Percentiles rank a stretch among this genome's conserved stretches.
Conservation (phyloP, 2,888 invertebrate genomes). For the Stegophylla sp. region DNA sequence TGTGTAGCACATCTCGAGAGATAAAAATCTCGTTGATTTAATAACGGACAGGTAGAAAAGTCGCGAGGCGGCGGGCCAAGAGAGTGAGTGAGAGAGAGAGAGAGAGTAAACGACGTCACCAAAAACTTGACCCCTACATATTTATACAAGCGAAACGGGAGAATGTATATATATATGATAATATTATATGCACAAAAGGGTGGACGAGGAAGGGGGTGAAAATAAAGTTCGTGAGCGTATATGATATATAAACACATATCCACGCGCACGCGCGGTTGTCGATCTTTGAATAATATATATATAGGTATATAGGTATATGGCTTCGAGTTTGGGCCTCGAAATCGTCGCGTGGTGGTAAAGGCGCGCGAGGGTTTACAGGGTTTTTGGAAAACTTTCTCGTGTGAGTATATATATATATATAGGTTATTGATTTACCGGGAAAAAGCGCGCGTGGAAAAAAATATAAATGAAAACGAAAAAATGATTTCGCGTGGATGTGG, state of each 20-base stretch:
- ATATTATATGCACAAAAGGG: too few relatives aligned
- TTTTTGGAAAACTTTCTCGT: conserved; percentile 23
- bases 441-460: background rate
- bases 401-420: background rate
- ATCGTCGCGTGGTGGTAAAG: conserved; percentile 34
- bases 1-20: background rate
- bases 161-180: too few relatives aligned
- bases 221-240: conserved; percentile 29
- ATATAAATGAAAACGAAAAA: background rate
- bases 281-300: conserved; percentile 54
- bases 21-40: conserved; percentile 36
- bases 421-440: background rate
- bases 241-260: too few relatives aligned
- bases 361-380: background rate
- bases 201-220: too few relatives aligned
- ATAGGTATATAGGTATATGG: too few relatives aligned
- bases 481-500: background rate
- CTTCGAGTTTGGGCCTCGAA: conserved; percentile 2
- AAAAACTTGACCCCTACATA: conserved; percentile 41
- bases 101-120: conserved; percentile 32
- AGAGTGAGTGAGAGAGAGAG: too few relatives aligned
- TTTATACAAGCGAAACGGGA: too few relatives aligned
- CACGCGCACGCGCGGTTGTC: conserved; percentile 33
- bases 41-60: background rate
- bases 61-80: background rate